These are phyloP conservation scores for Nezara viridula DNA, from an alignment of 2,888 invertebrate genomes.

Conservation along the genomic window DNA sequence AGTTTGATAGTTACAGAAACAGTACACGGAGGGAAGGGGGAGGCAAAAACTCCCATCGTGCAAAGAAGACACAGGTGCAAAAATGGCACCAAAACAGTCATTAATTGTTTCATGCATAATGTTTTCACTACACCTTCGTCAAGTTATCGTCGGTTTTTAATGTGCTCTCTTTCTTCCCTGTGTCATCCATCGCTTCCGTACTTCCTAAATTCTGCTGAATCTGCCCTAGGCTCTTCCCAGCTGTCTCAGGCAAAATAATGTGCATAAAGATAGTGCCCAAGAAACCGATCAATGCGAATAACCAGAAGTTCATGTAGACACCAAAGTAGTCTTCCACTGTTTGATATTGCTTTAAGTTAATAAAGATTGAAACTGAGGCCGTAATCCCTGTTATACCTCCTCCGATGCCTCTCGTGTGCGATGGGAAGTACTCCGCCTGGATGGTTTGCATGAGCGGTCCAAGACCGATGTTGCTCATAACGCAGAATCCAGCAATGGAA, in stretches of 20 bases:
- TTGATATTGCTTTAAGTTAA: slow-evolving; percentile 63
- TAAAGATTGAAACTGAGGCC: not conserved
- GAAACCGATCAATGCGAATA: slow-evolving; percentile 62
- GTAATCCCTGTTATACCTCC: slow-evolving; percentile 58
- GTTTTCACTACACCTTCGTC: not conserved
- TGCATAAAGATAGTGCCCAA: slow-evolving; percentile 63
- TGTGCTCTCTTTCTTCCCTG: not conserved
- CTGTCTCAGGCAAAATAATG: slow-evolving; percentile 65
- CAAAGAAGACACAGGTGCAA: not conserved
- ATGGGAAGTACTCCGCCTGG: slow-evolving; percentile 64
- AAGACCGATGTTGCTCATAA: slow-evolving; percentile 61
- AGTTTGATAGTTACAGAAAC: no score
- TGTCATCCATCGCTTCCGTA: not conserved
- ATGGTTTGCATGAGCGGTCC: slow-evolving; percentile 63
- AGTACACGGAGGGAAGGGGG: no score
- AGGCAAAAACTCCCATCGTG: no score
- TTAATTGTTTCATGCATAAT: not conserved
- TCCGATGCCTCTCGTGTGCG: slow-evolving; percentile 62
- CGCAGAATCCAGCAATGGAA: slow-evolving; percentile 60
- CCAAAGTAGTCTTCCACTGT: slow-evolving; percentile 62
- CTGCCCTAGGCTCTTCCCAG: slow-evolving; percentile 65
- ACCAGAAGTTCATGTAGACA: slow-evolving; percentile 63
- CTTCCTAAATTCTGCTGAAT: slow-evolving; percentile 54
- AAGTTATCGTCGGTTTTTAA: not conserved
- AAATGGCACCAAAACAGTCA: not conserved